Conservation (phyloP, 2,888 invertebrate species). For the Apamea anceps region DNA sequence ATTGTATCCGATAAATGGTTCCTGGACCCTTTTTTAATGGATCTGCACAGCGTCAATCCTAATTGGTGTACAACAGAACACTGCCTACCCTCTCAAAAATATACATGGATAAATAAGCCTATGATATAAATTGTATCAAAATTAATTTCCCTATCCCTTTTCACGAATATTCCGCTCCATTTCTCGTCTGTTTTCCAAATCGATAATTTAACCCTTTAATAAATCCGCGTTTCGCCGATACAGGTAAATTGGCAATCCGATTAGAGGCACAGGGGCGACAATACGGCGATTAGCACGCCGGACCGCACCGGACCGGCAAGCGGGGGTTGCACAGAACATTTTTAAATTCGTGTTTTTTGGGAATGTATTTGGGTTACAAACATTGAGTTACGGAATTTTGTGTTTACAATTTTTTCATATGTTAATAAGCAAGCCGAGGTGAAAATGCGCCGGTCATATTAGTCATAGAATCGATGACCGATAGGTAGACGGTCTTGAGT, state of each 20-base stretch:
- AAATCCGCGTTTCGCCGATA: constrained; percentile 62
- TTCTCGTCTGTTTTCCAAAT: constrained; percentile 29
- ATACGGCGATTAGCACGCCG: constrained; percentile 66
- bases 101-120: not conserved
- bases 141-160: constrained; percentile 40
- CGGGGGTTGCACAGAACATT: constrained; percentile 13
- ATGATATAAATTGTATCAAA: constrained; percentile 25
- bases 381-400: not conserved
- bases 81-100: constrained; percentile 9
- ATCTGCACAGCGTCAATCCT: not conserved
- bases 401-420: not conserved
- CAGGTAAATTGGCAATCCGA: constrained; percentile 73
- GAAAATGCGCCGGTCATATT: not conserved
- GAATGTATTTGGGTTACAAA: not conserved
- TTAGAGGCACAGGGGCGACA: constrained; percentile 73
- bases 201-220: constrained; percentile 52
- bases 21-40: constrained; percentile 1
- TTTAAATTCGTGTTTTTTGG: not conserved
- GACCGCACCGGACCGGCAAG: constrained; percentile 3
- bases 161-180: constrained; percentile 15
- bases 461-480: too few species aligned
- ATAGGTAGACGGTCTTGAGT: too few species aligned
- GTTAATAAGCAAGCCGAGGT: not conserved
- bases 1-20: constrained; percentile 5
- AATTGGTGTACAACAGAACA: constrained; percentile 12